Conservation (phyloP, 1,140 invertebrate species). For the Anastatus disparis region DNA sequence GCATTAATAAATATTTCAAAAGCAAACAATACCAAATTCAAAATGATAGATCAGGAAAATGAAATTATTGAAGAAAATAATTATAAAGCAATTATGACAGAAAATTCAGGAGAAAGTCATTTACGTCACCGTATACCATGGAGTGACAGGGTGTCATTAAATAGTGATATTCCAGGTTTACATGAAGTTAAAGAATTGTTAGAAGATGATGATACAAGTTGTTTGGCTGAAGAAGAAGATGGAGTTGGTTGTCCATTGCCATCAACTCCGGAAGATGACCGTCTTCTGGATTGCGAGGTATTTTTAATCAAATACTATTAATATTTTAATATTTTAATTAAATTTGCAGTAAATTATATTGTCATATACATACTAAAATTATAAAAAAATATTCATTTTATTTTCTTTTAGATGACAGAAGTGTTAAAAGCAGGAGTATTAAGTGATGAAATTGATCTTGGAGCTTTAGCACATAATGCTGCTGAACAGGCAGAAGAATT, state of each 20-base stretch:
- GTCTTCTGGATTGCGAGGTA: conserved; percentile 81
- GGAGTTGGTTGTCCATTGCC: conserved; percentile 84
- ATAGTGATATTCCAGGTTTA: conserved; percentile 60
- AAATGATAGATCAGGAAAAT: conserved; percentile 32
- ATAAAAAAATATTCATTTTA: not conserved
- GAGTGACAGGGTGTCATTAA: conserved; percentile 59
- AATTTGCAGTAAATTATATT: too few relatives aligned
- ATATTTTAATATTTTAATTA: too few relatives aligned
- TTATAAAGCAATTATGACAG: conserved; percentile 33
- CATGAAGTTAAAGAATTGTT: conserved; percentile 67
- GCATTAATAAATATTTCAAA: conserved; percentile 16
- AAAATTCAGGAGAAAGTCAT: conserved; percentile 44
- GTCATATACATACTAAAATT: not conserved
- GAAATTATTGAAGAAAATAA: conserved; percentile 32
- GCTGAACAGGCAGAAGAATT: conserved; percentile 95
- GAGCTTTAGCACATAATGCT: conserved; percentile 85
- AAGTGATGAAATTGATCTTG: conserved; percentile 84
- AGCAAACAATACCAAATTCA: not conserved
- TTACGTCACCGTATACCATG: conserved; percentile 63
- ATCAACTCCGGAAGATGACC: conserved; percentile 87
- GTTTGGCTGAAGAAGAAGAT: conserved; percentile 79
- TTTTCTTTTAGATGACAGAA: conserved; percentile 75
- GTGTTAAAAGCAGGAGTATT: conserved; percentile 84
- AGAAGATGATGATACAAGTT: conserved; percentile 70
- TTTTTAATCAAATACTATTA: conserved; percentile 28